Percentiles rank a stretch among this genome's conserved stretches.
These are phyloP conservation scores for Diachasma alloeum DNA, from an alignment of 1,140 invertebrate genomes.

Conservation along the genomic window DNA sequence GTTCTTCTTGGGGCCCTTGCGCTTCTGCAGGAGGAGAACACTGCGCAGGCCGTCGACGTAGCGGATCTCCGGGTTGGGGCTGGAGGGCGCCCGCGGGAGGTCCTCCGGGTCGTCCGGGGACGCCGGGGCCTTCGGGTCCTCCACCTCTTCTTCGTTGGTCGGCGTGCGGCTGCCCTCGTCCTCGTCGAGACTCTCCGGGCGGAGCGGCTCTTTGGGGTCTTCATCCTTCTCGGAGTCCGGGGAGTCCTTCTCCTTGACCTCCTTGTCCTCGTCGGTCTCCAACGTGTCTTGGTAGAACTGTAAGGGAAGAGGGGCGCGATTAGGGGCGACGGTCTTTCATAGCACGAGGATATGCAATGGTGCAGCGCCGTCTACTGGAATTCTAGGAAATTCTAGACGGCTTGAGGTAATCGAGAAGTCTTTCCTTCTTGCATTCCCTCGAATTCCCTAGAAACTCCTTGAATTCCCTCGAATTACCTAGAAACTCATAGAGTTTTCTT, in stretches of 20 bases:
- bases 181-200: slow-evolving; percentile 49
- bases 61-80: slow-evolving; percentile 44
- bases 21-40: slow-evolving; percentile 73
- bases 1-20: slow-evolving; percentile 81
- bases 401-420: too few species aligned
- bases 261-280: slow-evolving; percentile 72
- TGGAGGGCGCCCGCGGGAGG: slow-evolving; percentile 26
- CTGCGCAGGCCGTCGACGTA: slow-evolving; percentile 67
- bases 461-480: too few species aligned
- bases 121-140: slow-evolving; percentile 42
- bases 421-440: too few species aligned
- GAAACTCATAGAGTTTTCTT: too few species aligned
- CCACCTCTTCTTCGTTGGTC: slow-evolving; percentile 35
- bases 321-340: too few species aligned
- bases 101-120: slow-evolving; percentile 39
- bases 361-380: too few species aligned
- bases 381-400: too few species aligned
- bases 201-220: slow-evolving; percentile 48
- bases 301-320: slow-evolving; percentile 38
- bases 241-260: slow-evolving; percentile 49
- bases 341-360: too few species aligned
- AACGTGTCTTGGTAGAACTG: slow-evolving; percentile 93
- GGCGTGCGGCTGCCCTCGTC: slow-evolving; percentile 40
- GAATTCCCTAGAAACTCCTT: too few species aligned
- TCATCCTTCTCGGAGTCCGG: slow-evolving; percentile 39